Evolutionary conservation across 2,797 vertebrate species (phyloP), one percentile per base, ranked within the genome.

Genomic region (Spinus pinus): DNA sequence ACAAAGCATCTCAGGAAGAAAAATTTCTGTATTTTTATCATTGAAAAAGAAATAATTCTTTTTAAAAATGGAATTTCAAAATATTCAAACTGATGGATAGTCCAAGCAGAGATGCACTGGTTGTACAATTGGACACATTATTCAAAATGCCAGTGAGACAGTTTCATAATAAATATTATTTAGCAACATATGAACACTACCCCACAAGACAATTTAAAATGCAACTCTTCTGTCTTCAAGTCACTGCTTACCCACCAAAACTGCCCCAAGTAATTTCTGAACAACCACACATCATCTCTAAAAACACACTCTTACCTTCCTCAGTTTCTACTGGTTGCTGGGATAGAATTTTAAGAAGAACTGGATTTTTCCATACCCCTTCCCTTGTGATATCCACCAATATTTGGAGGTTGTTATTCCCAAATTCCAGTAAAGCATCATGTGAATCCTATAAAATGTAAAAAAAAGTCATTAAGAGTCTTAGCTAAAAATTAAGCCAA

Each of bases 311-410:
- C 97, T 97, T 93, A 99, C 99, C 98, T 98, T 99, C 99, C 90
- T 99, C 98, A 92, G 95, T 82, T 93, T 98, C 98, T 93, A 99
- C 98, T 86, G 98, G 97, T 87, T 99, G 98, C 69, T 99, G 98
- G 5, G 98, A 99, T 25, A 99, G 98, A 91, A 99, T 98, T 83
- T 98, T 98, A 41, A 98, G 97, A 64, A 99, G 98, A 96, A 99
- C 93, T n/a, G 98, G 97, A 96, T 99, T 99, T 97, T 98, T 99
- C 99, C 99, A 99, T 6, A 99, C 98, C 13, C 99, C 99, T 95
- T 99, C 99, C 94, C 98, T 99, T 82, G 99, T 98, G 95, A 99
- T 98, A 97, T 99, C 99, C 84, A 99, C 98, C 96, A 99, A 94
- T 88, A 99, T 97, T 95, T 99, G 99, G 65, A 99, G 98, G 96